These are phyloP conservation scores for Campoplex capitator DNA, from an alignment of 2,888 invertebrate species.

Conservation along the genomic window DNA sequence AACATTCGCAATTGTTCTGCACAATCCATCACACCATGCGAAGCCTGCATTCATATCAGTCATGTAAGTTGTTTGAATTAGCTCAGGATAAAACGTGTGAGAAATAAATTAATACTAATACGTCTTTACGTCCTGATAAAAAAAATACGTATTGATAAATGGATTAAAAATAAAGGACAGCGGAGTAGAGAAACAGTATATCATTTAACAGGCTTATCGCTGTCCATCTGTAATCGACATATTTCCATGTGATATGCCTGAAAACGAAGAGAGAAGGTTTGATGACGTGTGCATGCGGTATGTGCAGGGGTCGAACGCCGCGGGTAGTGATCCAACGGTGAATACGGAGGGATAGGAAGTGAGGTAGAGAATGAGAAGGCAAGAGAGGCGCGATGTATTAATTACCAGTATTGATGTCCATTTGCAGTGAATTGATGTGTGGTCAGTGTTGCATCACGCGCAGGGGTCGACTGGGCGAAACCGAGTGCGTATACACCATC, in stretches of 20 bases:
- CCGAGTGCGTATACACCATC: slow-evolving; percentile 76
- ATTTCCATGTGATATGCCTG: slow-evolving; percentile 34
- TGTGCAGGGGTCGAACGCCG: slow-evolving; percentile 64
- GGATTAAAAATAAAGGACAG: background rate
- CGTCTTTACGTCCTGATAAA: background rate
- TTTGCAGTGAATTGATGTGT: slow-evolving; percentile 85
- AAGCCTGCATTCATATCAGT: background rate
- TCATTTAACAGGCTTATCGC: slow-evolving; percentile 35
- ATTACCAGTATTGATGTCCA: slow-evolving; percentile 85
- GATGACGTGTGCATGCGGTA: slow-evolving; percentile 63
- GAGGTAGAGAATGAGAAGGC: slow-evolving; percentile 69
- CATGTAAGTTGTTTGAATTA: background rate
- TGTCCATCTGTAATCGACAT: slow-evolving; percentile 39
- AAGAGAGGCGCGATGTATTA: slow-evolving; percentile 84
- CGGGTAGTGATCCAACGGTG: slow-evolving; percentile 59
- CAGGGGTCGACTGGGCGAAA: slow-evolving; percentile 83
- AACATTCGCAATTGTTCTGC: slow-evolving; percentile 60
- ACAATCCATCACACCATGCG: slow-evolving; percentile 76
- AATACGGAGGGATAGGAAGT: slow-evolving; percentile 57
- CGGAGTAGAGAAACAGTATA: slow-evolving; percentile 45
- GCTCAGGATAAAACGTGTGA: background rate
- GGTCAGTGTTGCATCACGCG: slow-evolving; percentile 84
- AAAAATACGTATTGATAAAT: background rate
- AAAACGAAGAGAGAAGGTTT: slow-evolving; percentile 63
- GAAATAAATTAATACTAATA: background rate